Evolutionary conservation across 1,140 invertebrate genomes (phyloP).

Genomic region (Bombus impatiens): DNA sequence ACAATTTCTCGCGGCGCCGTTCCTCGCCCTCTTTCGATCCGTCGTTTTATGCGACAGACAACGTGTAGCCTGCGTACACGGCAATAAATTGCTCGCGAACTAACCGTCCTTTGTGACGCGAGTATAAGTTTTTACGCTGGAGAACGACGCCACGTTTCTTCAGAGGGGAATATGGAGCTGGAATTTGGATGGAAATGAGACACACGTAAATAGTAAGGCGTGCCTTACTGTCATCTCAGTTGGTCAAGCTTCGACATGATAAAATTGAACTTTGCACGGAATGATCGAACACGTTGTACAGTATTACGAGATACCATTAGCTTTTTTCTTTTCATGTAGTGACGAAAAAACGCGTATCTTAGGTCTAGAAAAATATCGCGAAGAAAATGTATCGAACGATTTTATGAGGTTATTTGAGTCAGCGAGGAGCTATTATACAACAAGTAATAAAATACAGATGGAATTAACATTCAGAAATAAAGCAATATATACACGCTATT

Average conservation of each 20-base stretch:
- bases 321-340: no score
- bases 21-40: constrained; percentile 41
- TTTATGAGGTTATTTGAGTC: no score
- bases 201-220: no score
- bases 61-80: constrained; percentile 26
- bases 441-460: not conserved
- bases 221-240: not conserved
- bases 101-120: constrained; percentile 20
- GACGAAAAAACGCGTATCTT: no score
- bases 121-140: not conserved
- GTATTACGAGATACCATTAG: not conserved
- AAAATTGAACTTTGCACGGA: not conserved
- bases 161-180: not conserved
- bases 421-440: no score
- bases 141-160: not conserved
- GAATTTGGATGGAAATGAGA: not conserved
- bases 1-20: constrained; percentile 59
- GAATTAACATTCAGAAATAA: no score
- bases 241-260: not conserved
- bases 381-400: no score
- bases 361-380: no score
- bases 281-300: not conserved
- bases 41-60: constrained; percentile 49
- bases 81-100: constrained; percentile 58
- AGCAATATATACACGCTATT: no score